Conservation (phyloP, 2,888 invertebrate genomes). For the Eulithis testata region DNA sequence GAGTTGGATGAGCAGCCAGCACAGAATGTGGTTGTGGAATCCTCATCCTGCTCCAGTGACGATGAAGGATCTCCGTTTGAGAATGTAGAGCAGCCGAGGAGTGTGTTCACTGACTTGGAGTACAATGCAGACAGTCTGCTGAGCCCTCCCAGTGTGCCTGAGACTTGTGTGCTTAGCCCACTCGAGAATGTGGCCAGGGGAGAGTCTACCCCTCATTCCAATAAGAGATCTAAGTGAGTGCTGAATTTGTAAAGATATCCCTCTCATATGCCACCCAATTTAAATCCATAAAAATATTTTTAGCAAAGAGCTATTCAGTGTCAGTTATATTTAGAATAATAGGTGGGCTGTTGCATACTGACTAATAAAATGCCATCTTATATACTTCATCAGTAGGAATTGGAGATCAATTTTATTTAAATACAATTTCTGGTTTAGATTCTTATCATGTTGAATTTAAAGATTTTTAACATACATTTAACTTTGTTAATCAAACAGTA, state of each 20-base stretch:
- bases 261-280: slow-evolving; percentile 32
- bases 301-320: slow-evolving; percentile 43
- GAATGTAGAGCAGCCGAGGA: slow-evolving; percentile 66
- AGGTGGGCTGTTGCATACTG: slow-evolving; percentile 42
- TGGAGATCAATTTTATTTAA: slow-evolving; percentile 16
- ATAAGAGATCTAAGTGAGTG: slow-evolving; percentile 74
- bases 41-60: slow-evolving; percentile 76
- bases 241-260: slow-evolving; percentile 5
- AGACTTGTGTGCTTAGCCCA: slow-evolving; percentile 77
- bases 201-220: slow-evolving; percentile 79
- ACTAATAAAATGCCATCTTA: slow-evolving; percentile 41
- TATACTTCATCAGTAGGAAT: slow-evolving; percentile 38
- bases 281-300: slow-evolving; percentile 41
- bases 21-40: slow-evolving; percentile 75
- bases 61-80: slow-evolving; percentile 69
- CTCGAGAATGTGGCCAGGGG: slow-evolving; percentile 81
- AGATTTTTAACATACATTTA: not conserved
- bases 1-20: slow-evolving; percentile 65
- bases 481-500: slow-evolving; percentile 1
- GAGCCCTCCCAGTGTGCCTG: slow-evolving; percentile 79
- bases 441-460: slow-evolving; percentile 2
- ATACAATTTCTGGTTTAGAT: slow-evolving; percentile 15
- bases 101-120: slow-evolving; percentile 74
- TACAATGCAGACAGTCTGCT: slow-evolving; percentile 78
- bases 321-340: slow-evolving; percentile 42